phyloP scores from a whole-genome alignment of 1,140 invertebrate genomes.

The Apis florea region DNA sequence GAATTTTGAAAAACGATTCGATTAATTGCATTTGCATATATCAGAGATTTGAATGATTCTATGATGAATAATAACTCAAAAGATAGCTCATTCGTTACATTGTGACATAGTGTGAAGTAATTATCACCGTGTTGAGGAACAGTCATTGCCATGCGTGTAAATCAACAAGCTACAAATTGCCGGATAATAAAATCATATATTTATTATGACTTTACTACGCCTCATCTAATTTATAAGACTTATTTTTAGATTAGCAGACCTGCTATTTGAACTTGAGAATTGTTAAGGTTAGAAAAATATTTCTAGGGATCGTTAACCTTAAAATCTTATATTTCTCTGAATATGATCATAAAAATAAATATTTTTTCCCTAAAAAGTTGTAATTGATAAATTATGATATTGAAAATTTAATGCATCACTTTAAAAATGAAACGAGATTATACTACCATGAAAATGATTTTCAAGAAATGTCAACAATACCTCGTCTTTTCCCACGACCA shows the following conservation, averaged over 20 bases:
- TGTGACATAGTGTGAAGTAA: not conserved
- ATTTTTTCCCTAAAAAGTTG: no score
- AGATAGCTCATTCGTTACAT: not conserved
- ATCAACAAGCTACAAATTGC: not conserved
- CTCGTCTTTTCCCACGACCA: not conserved
- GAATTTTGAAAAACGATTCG: not conserved
- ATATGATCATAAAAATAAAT: no score
- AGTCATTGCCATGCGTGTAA: not conserved
- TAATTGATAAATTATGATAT: not conserved
- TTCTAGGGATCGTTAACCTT: no score
- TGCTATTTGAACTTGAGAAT: not conserved
- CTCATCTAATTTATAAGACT: not conserved
- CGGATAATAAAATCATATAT: not conserved
- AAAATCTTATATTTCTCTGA: no score
- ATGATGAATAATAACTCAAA: not conserved
- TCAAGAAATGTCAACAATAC: not conserved
- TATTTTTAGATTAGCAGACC: not conserved
- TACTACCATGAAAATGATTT: not conserved
- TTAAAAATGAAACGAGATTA: no score
- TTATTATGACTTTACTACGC: not conserved
- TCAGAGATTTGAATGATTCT: not conserved
- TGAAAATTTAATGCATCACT: not conserved
- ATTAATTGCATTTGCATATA: not conserved
- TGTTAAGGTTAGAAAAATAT: not conserved
- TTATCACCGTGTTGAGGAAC: slow-evolving; percentile 7